Conservation (phyloP, 2,113 vertebrate genomes). For the Rhinopomastus cyanomelas region DNA sequence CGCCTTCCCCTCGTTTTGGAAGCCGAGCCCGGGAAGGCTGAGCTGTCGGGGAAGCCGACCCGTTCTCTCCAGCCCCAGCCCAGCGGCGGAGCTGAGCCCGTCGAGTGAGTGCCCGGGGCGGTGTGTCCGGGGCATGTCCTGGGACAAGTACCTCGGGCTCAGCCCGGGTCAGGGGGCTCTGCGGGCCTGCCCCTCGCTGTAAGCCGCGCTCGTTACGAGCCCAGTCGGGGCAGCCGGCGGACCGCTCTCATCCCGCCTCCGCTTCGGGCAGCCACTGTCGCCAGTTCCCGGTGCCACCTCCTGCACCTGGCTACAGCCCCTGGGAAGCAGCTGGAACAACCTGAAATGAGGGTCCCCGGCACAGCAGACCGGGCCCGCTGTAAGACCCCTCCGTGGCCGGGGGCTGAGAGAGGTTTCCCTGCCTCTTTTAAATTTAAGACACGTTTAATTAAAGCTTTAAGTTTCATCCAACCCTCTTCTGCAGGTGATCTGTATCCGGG, state of each 20-base stretch:
- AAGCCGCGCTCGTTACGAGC: not conserved
- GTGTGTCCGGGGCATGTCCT: not conserved
- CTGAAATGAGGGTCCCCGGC: not conserved
- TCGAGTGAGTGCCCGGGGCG: not conserved
- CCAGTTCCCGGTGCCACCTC: not conserved
- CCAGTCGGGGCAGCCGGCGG: not conserved
- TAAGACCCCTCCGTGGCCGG: not conserved
- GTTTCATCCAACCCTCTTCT: not conserved
- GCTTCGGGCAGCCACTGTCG: not conserved
- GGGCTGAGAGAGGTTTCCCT: not conserved
- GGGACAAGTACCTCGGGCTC: rapidly evolving
- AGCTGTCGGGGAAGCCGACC: not conserved
- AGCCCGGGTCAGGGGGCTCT: not conserved
- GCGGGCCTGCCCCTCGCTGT: not conserved
- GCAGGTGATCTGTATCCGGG: not conserved
- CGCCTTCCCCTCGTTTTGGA: not conserved
- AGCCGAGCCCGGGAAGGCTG: not conserved
- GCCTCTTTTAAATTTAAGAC: not conserved
- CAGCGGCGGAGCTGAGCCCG: not conserved
- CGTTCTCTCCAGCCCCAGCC: not conserved
- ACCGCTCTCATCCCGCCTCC: not conserved
- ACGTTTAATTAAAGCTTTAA: not conserved
- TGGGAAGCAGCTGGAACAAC: not conserved
- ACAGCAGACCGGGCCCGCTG: not conserved
- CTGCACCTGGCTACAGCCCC: not conserved